Base-by-base conservation (phyloP, 1,140 invertebrate genomes). In the Kradibia gibbosae region DNA sequence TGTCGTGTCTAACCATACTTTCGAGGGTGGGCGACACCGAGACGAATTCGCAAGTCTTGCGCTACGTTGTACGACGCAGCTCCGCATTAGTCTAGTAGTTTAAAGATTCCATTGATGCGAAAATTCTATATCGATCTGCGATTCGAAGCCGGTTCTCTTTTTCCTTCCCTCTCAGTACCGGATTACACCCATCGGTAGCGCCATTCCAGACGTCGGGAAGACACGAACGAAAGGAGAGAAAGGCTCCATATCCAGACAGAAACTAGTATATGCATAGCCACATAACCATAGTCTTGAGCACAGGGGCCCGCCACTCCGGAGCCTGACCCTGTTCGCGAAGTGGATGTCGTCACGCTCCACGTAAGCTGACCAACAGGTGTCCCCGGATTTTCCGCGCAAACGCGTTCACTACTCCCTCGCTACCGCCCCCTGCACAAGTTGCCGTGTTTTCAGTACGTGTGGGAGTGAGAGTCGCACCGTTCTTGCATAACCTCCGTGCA, bases 291-390 rank as follows among this genome's bases (percentile, higher is more conserved):
- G 13, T 36, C 60, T 65, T 5, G 1, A 17, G n/a, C 10, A 53
- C 15, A 3, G 31, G 34, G n/a, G 13, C 25, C 34, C 25, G 31
- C 3, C 13, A 28, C n/a, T 34, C 60, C 31, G 10, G 13, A 11
- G 13, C 31, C 20, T 4, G 4, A 36, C 3, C 34, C 11, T 17
- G 31, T n/a, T 42, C 15, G 11, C 42, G 50, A 50, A 34, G 60
- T 28, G n/a, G 28, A 48, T 57, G 17, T 50, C 77, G 87, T 87
- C 80, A 87, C 85, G 87, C 85, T 88, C 84, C 85, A 83, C 86
- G 87, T 86, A 86, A 60, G 85, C 83, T n/a, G 42, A 84, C 57
- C 70, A 80, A 84, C 82, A 83, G 84, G 82, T 83, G 84, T 83
- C 62, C 71, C 50, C 50, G 74, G 48, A 31, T 11, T 75, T 60